Evolutionary conservation across 2,888 invertebrate species (phyloP).

Genomic region (Nomada lathburiana): DNA sequence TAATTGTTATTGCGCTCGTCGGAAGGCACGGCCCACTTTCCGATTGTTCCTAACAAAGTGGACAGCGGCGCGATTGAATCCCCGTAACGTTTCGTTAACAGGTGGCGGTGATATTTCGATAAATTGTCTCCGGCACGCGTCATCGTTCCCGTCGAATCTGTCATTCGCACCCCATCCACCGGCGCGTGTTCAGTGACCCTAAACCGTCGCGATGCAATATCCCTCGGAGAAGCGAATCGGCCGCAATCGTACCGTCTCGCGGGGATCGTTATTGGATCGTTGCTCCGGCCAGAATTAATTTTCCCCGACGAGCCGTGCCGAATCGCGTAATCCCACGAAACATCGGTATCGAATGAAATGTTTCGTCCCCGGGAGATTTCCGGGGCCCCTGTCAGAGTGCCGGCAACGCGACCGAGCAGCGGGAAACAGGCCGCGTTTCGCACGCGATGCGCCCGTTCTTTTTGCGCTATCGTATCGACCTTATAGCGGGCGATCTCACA

Average conservation of each 20-base stretch:
- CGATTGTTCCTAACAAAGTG: background rate
- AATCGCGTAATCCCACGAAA: conserved; percentile 23
- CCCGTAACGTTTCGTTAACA: background rate
- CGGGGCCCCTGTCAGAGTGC: background rate
- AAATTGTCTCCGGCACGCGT: background rate
- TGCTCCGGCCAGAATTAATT: conserved; percentile 46
- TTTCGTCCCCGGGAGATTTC: background rate
- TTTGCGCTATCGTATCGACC: conserved; percentile 14
- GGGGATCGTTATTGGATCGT: conserved; percentile 55
- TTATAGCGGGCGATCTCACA: conserved; percentile 35
- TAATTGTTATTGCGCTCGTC: conserved; percentile 13
- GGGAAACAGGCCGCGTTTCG: conserved; percentile 21
- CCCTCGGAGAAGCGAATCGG: conserved; percentile 40
- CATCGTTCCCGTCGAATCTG: conserved; percentile 22
- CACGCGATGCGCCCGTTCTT: background rate
- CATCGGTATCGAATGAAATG: conserved; percentile 9
- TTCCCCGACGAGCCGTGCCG: conserved; percentile 3
- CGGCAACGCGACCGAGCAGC: background rate
- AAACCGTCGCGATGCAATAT: conserved; percentile 64
- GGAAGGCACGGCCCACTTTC: background rate
- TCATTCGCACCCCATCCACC: conserved; percentile 23
- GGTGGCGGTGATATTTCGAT: no score
- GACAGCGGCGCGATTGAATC: background rate
- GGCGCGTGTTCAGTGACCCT: conserved; percentile 63
- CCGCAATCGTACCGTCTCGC: conserved; percentile 41